A percentile compares a stretch with the other conserved stretches of the same genome.
phyloP scores from a whole-genome alignment of 2,113 vertebrate species.

The Dryoscopus gambensis region DNA sequence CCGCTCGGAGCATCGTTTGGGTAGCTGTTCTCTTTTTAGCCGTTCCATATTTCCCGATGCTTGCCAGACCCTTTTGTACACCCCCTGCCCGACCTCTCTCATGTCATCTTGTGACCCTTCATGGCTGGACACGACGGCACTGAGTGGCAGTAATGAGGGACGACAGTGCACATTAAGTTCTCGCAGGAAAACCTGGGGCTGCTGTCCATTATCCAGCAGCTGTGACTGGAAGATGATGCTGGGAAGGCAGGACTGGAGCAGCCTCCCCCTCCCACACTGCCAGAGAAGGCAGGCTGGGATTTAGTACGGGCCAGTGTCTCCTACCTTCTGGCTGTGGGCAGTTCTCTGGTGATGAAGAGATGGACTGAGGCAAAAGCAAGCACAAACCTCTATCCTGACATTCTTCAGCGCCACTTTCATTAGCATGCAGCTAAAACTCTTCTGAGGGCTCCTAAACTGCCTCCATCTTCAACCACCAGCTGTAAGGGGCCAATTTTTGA shows the following conservation, averaged over 20 bases:
- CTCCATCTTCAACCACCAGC: background rate
- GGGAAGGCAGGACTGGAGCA: background rate
- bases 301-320: background rate
- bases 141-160: slow-evolving; percentile 23
- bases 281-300: background rate
- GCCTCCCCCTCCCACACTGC: background rate
- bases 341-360: background rate
- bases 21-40: slow-evolving; percentile 14
- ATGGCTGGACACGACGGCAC: slow-evolving; percentile 38
- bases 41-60: background rate
- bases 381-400: background rate
- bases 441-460: background rate
- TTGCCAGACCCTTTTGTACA: background rate
- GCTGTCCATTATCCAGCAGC: background rate
- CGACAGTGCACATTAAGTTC: slow-evolving; percentile 1
- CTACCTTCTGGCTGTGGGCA: background rate
- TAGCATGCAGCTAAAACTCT: background rate
- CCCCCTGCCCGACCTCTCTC: background rate
- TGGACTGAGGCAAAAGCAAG: background rate
- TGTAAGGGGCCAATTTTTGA: background rate
- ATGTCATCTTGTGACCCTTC: slow-evolving; percentile 42
- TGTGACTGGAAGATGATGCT: background rate
- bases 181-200: background rate
- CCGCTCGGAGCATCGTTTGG: background rate
- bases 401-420: background rate